A percentile compares a stretch with the other conserved stretches of the same genome.
These are phyloP conservation scores for Hyppa rectilinea DNA, from an alignment of 2,888 invertebrate genomes.

Conservation along the genomic window DNA sequence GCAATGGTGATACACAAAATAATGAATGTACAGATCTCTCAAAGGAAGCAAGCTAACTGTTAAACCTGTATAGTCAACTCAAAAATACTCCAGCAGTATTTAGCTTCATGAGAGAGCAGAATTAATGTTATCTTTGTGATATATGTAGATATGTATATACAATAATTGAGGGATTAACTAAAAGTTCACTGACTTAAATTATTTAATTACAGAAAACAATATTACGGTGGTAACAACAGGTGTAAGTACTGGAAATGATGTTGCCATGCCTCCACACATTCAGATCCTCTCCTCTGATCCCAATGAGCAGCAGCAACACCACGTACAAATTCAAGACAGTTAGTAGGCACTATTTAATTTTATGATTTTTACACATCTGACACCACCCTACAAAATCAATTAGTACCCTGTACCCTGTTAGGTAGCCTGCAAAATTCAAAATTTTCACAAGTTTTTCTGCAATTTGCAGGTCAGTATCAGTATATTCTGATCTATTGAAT, in stretches of 20 bases:
- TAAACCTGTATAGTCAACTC: neutral
- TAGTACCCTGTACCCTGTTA: too few relatives aligned
- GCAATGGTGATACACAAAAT: neutral
- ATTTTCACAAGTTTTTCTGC: too few relatives aligned
- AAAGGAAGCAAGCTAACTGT: neutral
- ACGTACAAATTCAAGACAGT: constrained; percentile 87
- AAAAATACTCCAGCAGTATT: neutral
- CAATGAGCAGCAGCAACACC: constrained; percentile 84
- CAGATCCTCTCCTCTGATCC: constrained; percentile 86
- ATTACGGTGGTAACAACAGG: constrained; percentile 91
- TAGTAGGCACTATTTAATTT: constrained; percentile 64
- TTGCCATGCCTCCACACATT: constrained; percentile 87
- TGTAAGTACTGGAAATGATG: constrained; percentile 83
- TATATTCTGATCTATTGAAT: too few relatives aligned
- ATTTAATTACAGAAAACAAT: constrained; percentile 83
- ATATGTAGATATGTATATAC: too few relatives aligned
- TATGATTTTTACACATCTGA: neutral
- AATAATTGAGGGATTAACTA: too few relatives aligned
- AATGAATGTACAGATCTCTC: neutral
- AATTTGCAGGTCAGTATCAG: too few relatives aligned
- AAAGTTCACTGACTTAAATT: neutral
- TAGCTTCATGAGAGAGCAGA: neutral
- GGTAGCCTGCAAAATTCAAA: too few relatives aligned
- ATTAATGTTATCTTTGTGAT: too few relatives aligned
- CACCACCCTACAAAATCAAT: too few relatives aligned